Base-by-base conservation (phyloP, 2,113 vertebrate species). In the Myotis davidii region DNA sequence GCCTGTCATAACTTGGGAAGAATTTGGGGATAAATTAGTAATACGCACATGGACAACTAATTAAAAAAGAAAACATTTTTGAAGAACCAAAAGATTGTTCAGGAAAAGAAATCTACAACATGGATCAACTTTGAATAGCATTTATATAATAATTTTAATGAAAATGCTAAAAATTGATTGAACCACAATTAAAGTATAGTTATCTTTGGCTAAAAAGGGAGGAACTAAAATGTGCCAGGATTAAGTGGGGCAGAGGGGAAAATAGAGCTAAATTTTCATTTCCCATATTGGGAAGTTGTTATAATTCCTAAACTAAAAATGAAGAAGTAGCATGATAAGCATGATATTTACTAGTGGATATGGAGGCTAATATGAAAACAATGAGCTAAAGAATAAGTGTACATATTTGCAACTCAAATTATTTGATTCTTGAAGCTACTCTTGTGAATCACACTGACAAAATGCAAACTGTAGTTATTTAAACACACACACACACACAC, bases 81-180 rank as follows among this genome's bases (percentile, higher is more conserved):
- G 27, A 64, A 91, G 67, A 93, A 81, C 18, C 2, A 45, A 76
- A 27, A 61, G n/a, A 92, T 45, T 37, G 5, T 48, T 48, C 20
- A 48, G 10, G 76, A 74, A 95, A 82, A 54, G 23, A 94, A 95
- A 78, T 29, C 20, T 8, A 56, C 18, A 59, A 20, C 29, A 6
- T 3, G 9, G 64, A 94, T 88, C 37, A 88, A 90, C 17, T 29
- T 20, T 61, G 27, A 93, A 52, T 70, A 92, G 23, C 25, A 59
- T 74, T 72, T 91, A 39, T 32, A 39, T 77, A 93, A 93, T 79
- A 54, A 37, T 37, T 37, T 42, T 56, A 90, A 81, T 29, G 23
- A 94, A 95, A 93, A 92, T 65, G 87, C 39, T 86, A n/a, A 92
- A 78, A 94, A 48, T 12, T 39, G 69, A 83, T 64, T 70, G 78